A percentile compares a stretch with the other conserved stretches of the same genome.
phyloP scores from a whole-genome alignment of 2,113 vertebrate genomes.

The Chaetops frenatus region DNA sequence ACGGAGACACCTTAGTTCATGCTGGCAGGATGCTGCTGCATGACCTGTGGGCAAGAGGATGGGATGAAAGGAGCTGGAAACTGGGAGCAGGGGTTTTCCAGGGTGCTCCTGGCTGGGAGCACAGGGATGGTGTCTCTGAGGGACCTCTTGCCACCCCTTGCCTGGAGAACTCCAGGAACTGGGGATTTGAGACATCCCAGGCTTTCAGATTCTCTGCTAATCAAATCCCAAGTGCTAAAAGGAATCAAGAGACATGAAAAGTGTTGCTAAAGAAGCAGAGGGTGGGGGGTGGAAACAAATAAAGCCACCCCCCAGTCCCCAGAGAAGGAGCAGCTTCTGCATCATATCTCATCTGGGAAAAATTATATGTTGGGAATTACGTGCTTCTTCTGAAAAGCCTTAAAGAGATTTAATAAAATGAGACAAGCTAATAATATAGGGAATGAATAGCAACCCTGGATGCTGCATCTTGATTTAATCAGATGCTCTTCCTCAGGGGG shows the following conservation, averaged over 20 bases:
- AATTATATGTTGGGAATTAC: conserved; percentile 46
- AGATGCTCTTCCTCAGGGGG: conserved; percentile 7
- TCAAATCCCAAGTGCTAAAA: background rate
- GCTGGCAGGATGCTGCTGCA: background rate
- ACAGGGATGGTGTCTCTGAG: background rate
- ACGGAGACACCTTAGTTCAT: background rate
- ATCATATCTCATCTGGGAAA: conserved; percentile 33
- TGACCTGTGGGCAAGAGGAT: rapidly evolving
- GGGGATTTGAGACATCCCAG: background rate
- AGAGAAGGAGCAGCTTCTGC: conserved; percentile 2
- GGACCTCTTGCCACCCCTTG: background rate
- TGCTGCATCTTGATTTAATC: conserved; percentile 52
- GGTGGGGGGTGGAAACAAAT: background rate
- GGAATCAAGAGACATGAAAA: background rate
- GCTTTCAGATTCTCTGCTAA: background rate
- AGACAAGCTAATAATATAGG: conserved; percentile 61
- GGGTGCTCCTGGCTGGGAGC: background rate
- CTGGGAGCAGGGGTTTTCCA: background rate
- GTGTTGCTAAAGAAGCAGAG: background rate
- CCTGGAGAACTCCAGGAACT: background rate
- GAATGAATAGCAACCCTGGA: conserved; percentile 37
- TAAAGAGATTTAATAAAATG: conserved; percentile 56
- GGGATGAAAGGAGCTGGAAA: background rate
- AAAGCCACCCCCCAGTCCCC: background rate
- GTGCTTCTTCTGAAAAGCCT: conserved; percentile 34